Evolutionary conservation across 2,113 vertebrate species (phyloP).

Genomic region (Tympanuchus pallidicinctus): DNA sequence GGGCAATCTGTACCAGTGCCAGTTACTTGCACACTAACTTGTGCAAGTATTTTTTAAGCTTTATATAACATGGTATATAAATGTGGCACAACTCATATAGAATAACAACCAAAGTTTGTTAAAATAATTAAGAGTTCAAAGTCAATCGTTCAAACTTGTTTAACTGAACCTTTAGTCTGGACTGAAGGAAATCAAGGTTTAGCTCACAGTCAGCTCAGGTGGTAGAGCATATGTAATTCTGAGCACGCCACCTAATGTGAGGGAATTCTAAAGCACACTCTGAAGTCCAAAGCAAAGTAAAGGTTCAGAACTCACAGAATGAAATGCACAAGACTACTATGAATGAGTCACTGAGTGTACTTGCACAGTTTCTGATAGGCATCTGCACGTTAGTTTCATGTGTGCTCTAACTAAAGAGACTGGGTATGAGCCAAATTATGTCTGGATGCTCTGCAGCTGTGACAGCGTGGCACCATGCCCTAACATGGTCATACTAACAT

Average conservation of each 20-base stretch:
- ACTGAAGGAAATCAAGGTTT: not conserved
- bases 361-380: not conserved
- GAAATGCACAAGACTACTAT: not conserved
- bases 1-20: too few species aligned
- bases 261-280: not conserved
- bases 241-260: not conserved
- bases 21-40: not conserved
- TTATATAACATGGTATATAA: not conserved
- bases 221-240: fast-evolving
- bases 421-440: not conserved
- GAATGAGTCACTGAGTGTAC: not conserved
- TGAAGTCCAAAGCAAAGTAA: fast-evolving
- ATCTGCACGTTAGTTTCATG: not conserved
- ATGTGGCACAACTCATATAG: not conserved
- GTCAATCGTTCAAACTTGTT: not conserved
- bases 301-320: not conserved
- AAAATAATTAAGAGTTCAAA: not conserved
- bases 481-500: not conserved
- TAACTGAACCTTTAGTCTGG: not conserved
- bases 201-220: not conserved
- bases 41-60: not conserved
- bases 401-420: not conserved
- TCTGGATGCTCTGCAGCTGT: not conserved
- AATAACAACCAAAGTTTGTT: not conserved
- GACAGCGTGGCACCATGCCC: not conserved